These are phyloP conservation scores for Tetropium fuscum DNA, from an alignment of 2,888 invertebrate genomes.

Conservation along the genomic window DNA sequence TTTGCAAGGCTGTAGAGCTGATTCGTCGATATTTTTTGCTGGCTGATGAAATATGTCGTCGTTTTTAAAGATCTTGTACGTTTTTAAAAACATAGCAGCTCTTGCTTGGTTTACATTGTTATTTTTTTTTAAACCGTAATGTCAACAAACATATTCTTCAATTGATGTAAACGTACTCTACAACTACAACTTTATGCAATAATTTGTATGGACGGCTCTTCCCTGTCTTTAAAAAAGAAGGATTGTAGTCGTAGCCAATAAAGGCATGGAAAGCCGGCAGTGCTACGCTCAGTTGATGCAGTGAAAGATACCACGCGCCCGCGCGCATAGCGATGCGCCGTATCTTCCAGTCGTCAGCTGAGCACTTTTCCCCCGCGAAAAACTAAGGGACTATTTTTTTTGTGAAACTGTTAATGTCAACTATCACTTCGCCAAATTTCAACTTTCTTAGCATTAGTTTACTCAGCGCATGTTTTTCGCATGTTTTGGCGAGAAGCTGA, in stretches of 20 bases:
- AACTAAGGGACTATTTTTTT: too few species aligned
- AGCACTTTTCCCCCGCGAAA: too few species aligned
- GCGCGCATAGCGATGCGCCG: too few species aligned
- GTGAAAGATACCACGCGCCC: too few species aligned
- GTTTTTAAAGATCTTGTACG: background rate
- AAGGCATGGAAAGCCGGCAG: constrained; percentile 51
- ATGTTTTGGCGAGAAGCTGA: too few species aligned
- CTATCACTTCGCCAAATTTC: too few species aligned
- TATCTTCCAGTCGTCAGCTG: too few species aligned
- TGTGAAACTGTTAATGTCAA: too few species aligned
- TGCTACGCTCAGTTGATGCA: too few species aligned
- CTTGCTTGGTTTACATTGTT: background rate
- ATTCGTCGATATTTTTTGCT: background rate
- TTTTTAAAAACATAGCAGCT: background rate
- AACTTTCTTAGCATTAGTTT: too few species aligned
- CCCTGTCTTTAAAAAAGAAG: constrained; percentile 37
- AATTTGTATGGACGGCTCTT: constrained; percentile 27
- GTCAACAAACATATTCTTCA: background rate
- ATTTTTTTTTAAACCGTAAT: background rate
- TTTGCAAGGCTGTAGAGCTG: background rate
- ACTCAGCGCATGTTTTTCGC: too few species aligned
- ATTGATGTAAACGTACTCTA: background rate
- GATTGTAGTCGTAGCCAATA: constrained; percentile 49
- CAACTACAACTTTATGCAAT: background rate
- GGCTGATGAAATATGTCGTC: background rate